Conservation (phyloP, 2,888 invertebrate genomes). For the Phaonia tiefii region DNA sequence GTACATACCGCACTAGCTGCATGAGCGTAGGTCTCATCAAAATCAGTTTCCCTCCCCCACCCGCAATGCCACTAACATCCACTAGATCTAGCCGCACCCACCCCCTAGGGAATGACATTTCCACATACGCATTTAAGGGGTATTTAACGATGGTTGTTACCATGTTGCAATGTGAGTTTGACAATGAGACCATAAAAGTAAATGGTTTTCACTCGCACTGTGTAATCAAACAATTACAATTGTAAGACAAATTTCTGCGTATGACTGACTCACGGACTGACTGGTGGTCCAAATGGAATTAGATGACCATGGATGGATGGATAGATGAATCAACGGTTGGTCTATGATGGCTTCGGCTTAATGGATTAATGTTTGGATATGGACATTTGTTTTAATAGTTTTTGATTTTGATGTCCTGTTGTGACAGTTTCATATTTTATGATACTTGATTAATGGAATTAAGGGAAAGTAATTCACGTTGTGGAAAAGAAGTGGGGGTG, state of each 20-base stretch:
- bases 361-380: slow-evolving; percentile 49
- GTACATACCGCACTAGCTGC: slow-evolving; percentile 43
- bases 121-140: slow-evolving; percentile 20
- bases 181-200: slow-evolving; percentile 38
- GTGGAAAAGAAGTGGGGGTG: not conserved
- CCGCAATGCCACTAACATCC: slow-evolving; percentile 1
- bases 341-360: slow-evolving; percentile 24
- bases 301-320: slow-evolving; percentile 23
- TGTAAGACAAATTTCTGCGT: slow-evolving; percentile 58
- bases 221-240: slow-evolving; percentile 63
- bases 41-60: not conserved
- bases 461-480: not conserved
- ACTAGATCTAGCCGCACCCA: not conserved
- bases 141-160: slow-evolving; percentile 18
- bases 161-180: not conserved
- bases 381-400: slow-evolving; percentile 57
- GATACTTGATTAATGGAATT: slow-evolving; percentile 58
- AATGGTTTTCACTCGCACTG: slow-evolving; percentile 11
- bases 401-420: slow-evolving; percentile 61
- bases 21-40: not conserved
- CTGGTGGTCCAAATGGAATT: not conserved
- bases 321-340: slow-evolving; percentile 35
- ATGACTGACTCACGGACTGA: slow-evolving; percentile 8
- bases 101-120: slow-evolving; percentile 33
- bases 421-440: slow-evolving; percentile 61